Evolutionary conservation across 2,113 vertebrate genomes (phyloP).

Genomic region (Lichenostomus cassidix): DNA sequence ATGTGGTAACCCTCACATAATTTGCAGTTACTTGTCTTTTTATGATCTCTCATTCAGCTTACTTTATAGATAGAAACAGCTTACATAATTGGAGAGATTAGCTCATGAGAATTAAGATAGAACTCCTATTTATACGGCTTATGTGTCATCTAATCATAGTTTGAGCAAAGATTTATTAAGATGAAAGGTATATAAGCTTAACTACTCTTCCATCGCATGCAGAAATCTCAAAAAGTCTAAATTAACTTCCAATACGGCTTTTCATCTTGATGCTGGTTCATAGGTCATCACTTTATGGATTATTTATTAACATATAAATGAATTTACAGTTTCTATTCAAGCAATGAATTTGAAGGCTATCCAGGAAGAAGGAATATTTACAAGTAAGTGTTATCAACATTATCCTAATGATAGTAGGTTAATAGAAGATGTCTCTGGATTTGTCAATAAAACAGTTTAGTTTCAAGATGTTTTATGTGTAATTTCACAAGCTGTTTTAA

Average conservation of each 20-base stretch:
- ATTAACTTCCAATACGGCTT: not conserved
- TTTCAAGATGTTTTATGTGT: not conserved
- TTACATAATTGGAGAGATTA: not conserved
- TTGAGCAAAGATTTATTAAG: not conserved
- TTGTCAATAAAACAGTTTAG: not conserved
- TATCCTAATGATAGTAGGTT: slow-evolving; percentile 1
- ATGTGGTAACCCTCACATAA: not conserved
- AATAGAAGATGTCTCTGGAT: not conserved
- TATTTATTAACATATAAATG: slow-evolving; percentile 61
- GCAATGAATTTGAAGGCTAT: slow-evolving; percentile 84
- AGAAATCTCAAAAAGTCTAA: slow-evolving; percentile 8
- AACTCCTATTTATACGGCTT: not conserved
- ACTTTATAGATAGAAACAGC: not conserved
- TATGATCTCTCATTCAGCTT: not conserved
- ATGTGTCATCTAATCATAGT: not conserved
- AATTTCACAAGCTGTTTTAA: not conserved
- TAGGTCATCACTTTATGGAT: slow-evolving; percentile 20
- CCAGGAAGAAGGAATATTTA: slow-evolving; percentile 83
- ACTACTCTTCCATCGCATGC: not conserved
- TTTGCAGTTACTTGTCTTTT: not conserved
- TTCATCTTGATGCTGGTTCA: not conserved
- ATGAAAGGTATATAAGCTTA: not conserved
- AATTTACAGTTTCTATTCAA: slow-evolving; percentile 80
- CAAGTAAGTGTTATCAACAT: slow-evolving; percentile 67
- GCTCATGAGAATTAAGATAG: not conserved